Percentiles rank a stretch among this genome's conserved stretches.
Evolutionary conservation across 1,140 invertebrate genomes (phyloP).

Genomic region (Magallana gigas): DNA sequence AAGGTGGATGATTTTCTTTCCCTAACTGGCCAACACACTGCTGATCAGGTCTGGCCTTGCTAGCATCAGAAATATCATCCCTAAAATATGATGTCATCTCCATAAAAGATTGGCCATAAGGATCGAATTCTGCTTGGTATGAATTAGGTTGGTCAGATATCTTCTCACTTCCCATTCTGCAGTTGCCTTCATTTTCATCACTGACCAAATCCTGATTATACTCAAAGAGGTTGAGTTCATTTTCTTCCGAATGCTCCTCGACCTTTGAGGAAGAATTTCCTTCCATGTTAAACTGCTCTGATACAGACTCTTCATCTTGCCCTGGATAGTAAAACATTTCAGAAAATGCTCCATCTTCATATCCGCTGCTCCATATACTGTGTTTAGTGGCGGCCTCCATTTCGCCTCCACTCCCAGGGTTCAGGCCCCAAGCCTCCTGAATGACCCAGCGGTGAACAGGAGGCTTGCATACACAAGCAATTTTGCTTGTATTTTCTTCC

Average conservation of each 20-base stretch:
- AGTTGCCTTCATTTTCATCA: not conserved
- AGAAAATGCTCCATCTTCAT: constrained; percentile 39
- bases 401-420: constrained; percentile 21
- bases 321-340: constrained; percentile 14
- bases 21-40: constrained; percentile 5
- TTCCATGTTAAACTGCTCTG: not conserved
- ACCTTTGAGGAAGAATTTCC: not conserved
- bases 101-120: constrained; percentile 12
- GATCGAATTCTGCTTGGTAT: not conserved
- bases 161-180: not conserved
- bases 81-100: constrained; percentile 12
- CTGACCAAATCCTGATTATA: not conserved
- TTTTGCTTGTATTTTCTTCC: not conserved
- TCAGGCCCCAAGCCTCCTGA: constrained; percentile 17
- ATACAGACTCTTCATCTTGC: not conserved
- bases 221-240: not conserved
- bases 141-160: not conserved
- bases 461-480: not conserved
- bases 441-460: constrained; percentile 21
- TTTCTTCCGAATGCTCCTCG: constrained; percentile 2
- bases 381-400: not conserved
- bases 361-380: constrained; percentile 45
- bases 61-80: not conserved
- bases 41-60: not conserved
- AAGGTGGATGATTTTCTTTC: not conserved